These are phyloP conservation scores for Arizona elegans DNA, from an alignment of 2,113 vertebrate genomes.

Conservation along the genomic window DNA sequence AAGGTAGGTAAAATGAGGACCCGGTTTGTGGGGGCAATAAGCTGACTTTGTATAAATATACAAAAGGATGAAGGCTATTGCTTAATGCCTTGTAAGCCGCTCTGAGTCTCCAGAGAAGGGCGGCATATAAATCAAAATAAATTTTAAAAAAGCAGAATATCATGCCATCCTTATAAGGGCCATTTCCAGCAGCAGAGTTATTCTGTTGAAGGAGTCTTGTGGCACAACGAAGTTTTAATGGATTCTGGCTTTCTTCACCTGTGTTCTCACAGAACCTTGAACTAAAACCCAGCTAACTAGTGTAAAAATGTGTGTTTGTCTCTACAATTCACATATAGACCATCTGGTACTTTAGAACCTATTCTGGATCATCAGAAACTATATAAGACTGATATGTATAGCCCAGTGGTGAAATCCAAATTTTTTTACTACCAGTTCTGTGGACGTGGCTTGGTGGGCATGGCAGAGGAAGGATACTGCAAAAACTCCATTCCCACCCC, in stretches of 20 bases:
- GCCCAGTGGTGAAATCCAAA: neutral
- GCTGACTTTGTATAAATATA: too few species aligned
- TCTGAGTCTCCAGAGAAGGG: too few species aligned
- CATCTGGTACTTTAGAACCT: neutral
- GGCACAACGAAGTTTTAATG: neutral
- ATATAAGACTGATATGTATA: neutral
- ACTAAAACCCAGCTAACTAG: neutral
- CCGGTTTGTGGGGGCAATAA: too few species aligned
- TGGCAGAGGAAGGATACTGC: too few species aligned
- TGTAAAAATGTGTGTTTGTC: neutral
- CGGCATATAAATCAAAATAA: too few species aligned
- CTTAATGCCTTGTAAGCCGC: too few species aligned
- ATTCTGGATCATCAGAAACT: neutral
- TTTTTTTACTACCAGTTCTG: too few species aligned
- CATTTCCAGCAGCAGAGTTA: neutral
- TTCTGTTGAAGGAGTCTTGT: neutral
- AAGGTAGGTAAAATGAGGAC: too few species aligned
- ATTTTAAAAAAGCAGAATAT: too few species aligned
- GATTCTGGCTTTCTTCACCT: neutral
- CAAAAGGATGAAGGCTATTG: too few species aligned
- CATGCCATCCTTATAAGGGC: neutral
- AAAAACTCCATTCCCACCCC: too few species aligned
- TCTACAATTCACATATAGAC: neutral
- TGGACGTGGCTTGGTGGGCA: too few species aligned
- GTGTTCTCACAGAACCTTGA: neutral